Evolutionary conservation across 2,797 vertebrate genomes (phyloP).

Genomic region (Aselliscus stoliczkanus): DNA sequence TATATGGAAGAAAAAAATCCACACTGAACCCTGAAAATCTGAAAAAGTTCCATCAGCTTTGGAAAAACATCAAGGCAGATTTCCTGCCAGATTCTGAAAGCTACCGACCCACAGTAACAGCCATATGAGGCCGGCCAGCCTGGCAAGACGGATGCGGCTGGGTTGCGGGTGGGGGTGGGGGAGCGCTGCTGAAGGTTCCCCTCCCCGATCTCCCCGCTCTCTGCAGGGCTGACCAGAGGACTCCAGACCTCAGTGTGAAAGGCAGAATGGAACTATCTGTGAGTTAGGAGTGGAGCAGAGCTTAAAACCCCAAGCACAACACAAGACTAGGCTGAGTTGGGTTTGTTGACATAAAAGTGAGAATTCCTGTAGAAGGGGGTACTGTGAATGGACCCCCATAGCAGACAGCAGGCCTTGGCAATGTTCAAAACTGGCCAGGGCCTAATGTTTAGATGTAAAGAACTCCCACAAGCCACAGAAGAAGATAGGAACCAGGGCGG

Average conservation of each 20-base stretch:
- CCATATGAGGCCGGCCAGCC: background rate
- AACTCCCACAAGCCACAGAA: too few relatives aligned
- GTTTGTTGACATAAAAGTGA: background rate
- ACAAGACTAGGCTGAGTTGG: background rate
- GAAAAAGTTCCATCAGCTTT: background rate
- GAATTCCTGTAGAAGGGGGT: too few relatives aligned
- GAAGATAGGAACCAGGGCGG: fast-evolving
- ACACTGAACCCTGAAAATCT: background rate
- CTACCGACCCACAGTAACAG: background rate
- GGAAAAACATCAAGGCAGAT: background rate
- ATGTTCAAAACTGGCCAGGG: fast-evolving
- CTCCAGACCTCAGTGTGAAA: fast-evolving
- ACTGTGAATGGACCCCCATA: background rate
- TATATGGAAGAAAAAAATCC: background rate
- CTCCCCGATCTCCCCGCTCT: too few relatives aligned
- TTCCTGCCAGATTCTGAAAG: background rate
- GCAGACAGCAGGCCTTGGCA: background rate
- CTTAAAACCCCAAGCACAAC: background rate
- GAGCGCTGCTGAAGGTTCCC: too few relatives aligned
- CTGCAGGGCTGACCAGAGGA: background rate
- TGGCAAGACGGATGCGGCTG: fast-evolving
- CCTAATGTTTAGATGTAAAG: fast-evolving
- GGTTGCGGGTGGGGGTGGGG: too few relatives aligned
- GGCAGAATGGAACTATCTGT: fast-evolving
- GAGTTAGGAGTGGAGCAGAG: background rate